Base-by-base conservation (phyloP, 2,888 invertebrate species). In the Copidosoma aretas region DNA sequence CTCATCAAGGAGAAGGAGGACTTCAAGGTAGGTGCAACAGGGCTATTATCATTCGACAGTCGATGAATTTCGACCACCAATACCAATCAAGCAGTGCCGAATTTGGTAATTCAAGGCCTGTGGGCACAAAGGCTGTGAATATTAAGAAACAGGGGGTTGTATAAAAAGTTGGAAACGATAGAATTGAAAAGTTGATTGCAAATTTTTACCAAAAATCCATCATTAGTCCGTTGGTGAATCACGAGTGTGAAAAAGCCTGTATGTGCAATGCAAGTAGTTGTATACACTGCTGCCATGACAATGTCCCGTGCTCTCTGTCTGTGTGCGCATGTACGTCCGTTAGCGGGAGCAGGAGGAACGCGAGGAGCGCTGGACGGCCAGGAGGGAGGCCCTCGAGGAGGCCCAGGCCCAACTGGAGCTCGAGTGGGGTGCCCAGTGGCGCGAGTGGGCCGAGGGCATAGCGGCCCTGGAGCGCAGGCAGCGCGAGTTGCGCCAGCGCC, bases 211-310 rank as follows among this genome's bases (percentile, higher is more conserved):
- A n/a, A n/a, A n/a, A n/a, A n/a, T n/a, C n/a, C n/a, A n/a, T n/a
- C n/a, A n/a, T n/a, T n/a, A n/a, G n/a, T n/a, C n/a, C n/a, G n/a
- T n/a, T n/a, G n/a, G n/a, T n/a, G n/a, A n/a, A 97, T 85, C 92
- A 95, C 79, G 89, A 91, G 71, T 97, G 98, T 84, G 87, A 98
- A 65, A 91, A 96, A 77, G 97, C 98, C 78, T 87, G 95, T 73
- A 97, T 98, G 84, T 92, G 92, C 84, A 91, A 92, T 1, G 93
- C 95, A 84, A 94, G 96, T 78, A 95, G 97, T 80, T 89, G 97
- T 68, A 92, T 95, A 93, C 97, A 81, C 89, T 97, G 68, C n/a
- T 93, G 94, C 83, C 92, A 91, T 80, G 87, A 95, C 46, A 91
- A 95, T 63, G 93, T 95, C 73, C 95, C 95, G 80, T 94, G 94